Percentiles rank a stretch among this genome's conserved stretches.
These are phyloP conservation scores for Tetragonula clypearis DNA, from an alignment of 1,140 invertebrate genomes.

Conservation along the genomic window DNA sequence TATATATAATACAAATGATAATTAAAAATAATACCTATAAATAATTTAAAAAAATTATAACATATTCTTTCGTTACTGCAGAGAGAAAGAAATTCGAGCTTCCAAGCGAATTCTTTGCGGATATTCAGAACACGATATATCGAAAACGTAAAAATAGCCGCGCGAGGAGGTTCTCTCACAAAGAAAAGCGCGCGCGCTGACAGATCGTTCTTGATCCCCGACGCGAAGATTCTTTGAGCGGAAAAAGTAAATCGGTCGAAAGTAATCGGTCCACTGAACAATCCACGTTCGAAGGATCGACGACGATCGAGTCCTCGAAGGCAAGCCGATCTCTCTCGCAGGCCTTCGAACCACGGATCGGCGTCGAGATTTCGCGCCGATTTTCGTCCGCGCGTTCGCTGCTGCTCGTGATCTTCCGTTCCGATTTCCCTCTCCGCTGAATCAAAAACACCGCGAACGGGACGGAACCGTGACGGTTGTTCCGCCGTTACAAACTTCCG, in stretches of 20 bases:
- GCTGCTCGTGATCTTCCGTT: not conserved
- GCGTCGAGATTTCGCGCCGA: not conserved
- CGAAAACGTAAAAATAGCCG: not conserved
- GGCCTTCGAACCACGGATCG: not conserved
- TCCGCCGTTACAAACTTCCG: not conserved
- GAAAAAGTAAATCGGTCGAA: constrained; percentile 52
- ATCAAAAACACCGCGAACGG: constrained; percentile 2
- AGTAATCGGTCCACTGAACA: constrained; percentile 41
- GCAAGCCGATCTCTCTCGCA: not conserved
- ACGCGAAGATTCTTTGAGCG: constrained; percentile 40
- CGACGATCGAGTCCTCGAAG: not conserved
- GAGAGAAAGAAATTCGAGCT: too few species aligned
- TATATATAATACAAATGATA: too few species aligned
- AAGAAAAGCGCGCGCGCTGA: not conserved
- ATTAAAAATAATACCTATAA: too few species aligned
- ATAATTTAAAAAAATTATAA: too few species aligned
- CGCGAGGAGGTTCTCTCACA: not conserved
- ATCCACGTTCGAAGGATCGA: constrained; percentile 18
- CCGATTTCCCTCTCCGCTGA: not conserved
- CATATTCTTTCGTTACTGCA: too few species aligned
- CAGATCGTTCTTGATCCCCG: constrained; percentile 27
- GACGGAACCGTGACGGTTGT: not conserved
- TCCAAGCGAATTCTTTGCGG: too few species aligned
- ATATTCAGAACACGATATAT: too few species aligned
- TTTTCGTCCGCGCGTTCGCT: not conserved